phyloP scores from a whole-genome alignment of 92 coral and sea anemone genomes.

The Metridium senile region DNA sequence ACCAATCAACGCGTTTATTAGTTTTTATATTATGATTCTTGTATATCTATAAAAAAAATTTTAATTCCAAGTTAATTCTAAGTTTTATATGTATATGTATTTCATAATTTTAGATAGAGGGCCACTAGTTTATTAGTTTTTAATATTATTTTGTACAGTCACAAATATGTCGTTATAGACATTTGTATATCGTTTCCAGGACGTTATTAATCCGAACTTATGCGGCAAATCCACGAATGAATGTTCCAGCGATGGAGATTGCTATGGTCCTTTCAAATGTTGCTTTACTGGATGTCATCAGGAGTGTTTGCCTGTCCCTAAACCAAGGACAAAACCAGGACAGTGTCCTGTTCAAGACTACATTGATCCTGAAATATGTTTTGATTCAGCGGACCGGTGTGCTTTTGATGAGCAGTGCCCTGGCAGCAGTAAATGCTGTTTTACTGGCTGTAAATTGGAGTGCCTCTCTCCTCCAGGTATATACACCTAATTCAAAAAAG shows the following conservation, averaged over 20 bases:
- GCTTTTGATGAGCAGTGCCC: conserved; percentile 60
- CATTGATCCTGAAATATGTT: conserved; percentile 42
- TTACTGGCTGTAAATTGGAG: conserved; percentile 69
- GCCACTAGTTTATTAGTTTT: no score
- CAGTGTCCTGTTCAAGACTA: conserved; percentile 56
- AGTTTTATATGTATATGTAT: no score
- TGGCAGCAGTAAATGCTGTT: conserved; percentile 69
- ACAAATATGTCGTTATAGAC: no score
- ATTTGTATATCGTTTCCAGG: no score
- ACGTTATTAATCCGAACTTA: neutral
- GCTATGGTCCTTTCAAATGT: conserved; percentile 66
- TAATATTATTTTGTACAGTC: no score
- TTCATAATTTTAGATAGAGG: no score
- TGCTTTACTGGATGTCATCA: conserved; percentile 63
- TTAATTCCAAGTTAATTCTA: no score
- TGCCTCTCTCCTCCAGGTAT: conserved; percentile 70
- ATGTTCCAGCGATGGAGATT: conserved; percentile 63
- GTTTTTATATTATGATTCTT: no score
- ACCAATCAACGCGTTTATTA: no score
- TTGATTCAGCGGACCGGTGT: conserved; percentile 43
- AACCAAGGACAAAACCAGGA: conserved; percentile 65
- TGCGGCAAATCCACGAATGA: conserved; percentile 43
- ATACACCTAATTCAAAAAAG: neutral
- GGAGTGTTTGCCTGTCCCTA: conserved; percentile 66
- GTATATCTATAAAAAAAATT: no score